phyloP scores from a whole-genome alignment of 2,113 vertebrate genomes.

The Cynoglossus semilaevis region DNA sequence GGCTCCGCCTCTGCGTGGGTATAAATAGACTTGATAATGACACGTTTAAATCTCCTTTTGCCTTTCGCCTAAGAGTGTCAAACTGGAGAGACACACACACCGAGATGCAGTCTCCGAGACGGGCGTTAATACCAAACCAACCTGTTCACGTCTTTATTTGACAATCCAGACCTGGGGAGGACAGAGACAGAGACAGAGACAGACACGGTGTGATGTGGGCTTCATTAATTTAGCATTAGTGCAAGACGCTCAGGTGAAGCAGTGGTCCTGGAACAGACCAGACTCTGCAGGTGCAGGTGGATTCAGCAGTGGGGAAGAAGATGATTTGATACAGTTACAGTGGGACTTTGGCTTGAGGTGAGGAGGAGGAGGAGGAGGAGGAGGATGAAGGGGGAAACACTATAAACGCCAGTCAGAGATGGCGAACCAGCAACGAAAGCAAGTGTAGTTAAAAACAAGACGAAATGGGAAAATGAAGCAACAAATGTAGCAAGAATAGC shows the following conservation, averaged over 20 bases:
- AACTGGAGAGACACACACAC: constrained; percentile 51
- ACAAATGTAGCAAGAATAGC: too few relatives aligned
- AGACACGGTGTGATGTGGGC: constrained; percentile 9
- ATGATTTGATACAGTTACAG: constrained; percentile 75
- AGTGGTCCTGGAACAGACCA: constrained; percentile 55
- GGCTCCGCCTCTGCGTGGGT: constrained; percentile 65
- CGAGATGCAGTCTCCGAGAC: neutral
- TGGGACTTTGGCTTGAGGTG: constrained; percentile 69
- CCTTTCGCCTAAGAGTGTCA: constrained; percentile 40
- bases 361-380: constrained; percentile 18
- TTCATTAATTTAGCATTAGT: constrained; percentile 77
- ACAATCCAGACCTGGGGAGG: too few relatives aligned
- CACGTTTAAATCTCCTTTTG: constrained; percentile 63
- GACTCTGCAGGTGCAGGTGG: constrained; percentile 74
- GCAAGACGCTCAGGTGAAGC: constrained; percentile 51
- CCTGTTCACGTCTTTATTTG: too few relatives aligned
- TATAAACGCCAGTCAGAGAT: too few relatives aligned
- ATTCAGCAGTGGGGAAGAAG: constrained; percentile 69
- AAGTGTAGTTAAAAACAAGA: too few relatives aligned
- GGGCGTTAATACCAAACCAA: too few relatives aligned
- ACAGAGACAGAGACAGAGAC: too few relatives aligned
- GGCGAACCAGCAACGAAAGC: too few relatives aligned
- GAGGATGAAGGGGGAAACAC: too few relatives aligned
- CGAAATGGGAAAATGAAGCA: too few relatives aligned
- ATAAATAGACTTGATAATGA: constrained; percentile 79